Evolutionary conservation across 2,113 vertebrate genomes (phyloP).

Genomic region (Brachyhypopomus occidentalis): DNA sequence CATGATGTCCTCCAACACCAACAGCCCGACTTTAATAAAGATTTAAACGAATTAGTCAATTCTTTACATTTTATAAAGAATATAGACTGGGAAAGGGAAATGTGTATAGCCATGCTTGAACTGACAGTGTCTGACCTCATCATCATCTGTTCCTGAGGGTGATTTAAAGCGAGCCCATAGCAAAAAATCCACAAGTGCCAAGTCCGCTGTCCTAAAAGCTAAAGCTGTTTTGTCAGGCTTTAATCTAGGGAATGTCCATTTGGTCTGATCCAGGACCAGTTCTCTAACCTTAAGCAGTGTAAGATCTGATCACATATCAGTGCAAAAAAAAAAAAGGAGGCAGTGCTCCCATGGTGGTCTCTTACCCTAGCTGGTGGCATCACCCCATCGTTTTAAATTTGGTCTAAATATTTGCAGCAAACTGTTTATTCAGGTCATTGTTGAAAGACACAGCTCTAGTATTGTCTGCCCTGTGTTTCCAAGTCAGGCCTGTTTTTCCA

Average conservation of each 20-base stretch:
- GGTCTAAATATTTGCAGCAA: slow-evolving; percentile 47
- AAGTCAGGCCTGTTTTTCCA: not conserved
- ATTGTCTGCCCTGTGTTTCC: slow-evolving; percentile 42
- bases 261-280: not conserved
- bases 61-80: too few species aligned
- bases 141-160: too few species aligned
- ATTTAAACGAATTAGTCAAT: too few species aligned
- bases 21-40: too few species aligned
- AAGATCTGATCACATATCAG: slow-evolving; percentile 38
- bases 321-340: slow-evolving; percentile 34
- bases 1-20: not conserved
- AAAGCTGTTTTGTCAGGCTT: too few species aligned
- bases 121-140: too few species aligned
- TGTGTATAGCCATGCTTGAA: too few species aligned
- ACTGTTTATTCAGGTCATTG: slow-evolving; percentile 52
- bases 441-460: slow-evolving; percentile 52
- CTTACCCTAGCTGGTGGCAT: not conserved
- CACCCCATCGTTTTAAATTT: slow-evolving; percentile 36
- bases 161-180: too few species aligned
- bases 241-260: too few species aligned
- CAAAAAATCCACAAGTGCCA: too few species aligned
- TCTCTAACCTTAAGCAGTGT: not conserved
- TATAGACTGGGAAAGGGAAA: too few species aligned
- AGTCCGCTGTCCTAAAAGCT: too few species aligned
- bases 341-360: not conserved